Evolutionary conservation across 2,113 vertebrate species (phyloP), one percentile per base, ranked within the genome.

Genomic region (Thalassarche chlororhynchos): DNA sequence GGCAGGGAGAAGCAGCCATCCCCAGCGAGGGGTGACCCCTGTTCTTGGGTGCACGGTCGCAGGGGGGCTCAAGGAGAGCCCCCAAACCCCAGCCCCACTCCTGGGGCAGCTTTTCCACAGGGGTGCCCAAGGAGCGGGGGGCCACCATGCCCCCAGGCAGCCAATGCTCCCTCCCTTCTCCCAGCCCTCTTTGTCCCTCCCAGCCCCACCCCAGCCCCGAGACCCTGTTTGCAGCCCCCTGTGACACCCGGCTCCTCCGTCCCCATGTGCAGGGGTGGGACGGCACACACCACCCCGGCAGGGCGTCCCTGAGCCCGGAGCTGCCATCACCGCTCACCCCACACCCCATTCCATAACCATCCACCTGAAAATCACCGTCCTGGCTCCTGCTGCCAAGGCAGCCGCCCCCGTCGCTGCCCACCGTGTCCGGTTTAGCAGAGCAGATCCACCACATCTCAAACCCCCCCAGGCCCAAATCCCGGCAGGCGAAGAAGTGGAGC

Each of bases 41-140:
- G 0, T 6, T 75, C 21, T 19, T 60, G 54, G 58, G 24, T 16
- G 16, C 38, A 9, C 1, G 0, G 32, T 15, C 28, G 14, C 9
- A 21, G 34, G 52, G 23, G 21, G n/a, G 3, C 10, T 70, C 82
- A 65, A 23, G 10, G 40, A 69, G 36, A 55, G 6, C 17, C 60
- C 83, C 52, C 57, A 49, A 6, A 1, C 32, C 40, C 36, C 87
- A n/a, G 26, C n/a, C 24, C 38, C 28, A 1, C 12, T 62, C 49
- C 44, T 0, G 6, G 7, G 14, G 7, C 21, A 47, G 24, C 29
- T 32, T 57, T 72, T 24, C 83, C 58, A 34, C 3, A 0, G 12
- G 49, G 42, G 42, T 72, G n/a, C 38, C 64, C 64, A 5, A 9
- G 54, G 44, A 84, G 5, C 9, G 0, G 42, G 42, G 49, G 64